Evolutionary conservation across 2,113 vertebrate genomes (phyloP).

Genomic region (Procavia capensis): DNA sequence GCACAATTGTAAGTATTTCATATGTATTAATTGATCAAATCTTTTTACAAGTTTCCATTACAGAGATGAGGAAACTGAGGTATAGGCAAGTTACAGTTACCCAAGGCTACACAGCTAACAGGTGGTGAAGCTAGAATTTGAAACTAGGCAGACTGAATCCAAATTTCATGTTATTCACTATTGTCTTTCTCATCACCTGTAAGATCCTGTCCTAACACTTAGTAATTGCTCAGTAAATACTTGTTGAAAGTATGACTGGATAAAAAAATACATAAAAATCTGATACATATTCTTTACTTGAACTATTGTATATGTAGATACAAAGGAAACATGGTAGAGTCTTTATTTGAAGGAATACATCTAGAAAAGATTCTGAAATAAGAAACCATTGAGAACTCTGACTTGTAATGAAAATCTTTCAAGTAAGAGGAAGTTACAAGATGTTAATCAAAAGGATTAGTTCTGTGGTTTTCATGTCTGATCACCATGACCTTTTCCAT

Average conservation of each 20-base stretch:
- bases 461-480: neutral
- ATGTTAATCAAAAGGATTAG: neutral
- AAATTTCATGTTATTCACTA: neutral
- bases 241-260: neutral
- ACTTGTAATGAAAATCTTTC: slow-evolving; percentile 17
- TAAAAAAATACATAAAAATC: neutral
- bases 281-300: neutral
- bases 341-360: neutral
- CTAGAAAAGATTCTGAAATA: neutral
- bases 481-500: slow-evolving; percentile 14
- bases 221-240: neutral
- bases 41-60: neutral
- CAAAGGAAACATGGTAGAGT: neutral
- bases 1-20: neutral
- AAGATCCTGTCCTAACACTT: neutral
- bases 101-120: neutral
- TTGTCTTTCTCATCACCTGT: neutral
- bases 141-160: neutral
- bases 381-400: neutral
- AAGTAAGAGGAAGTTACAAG: neutral
- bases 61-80: neutral
- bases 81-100: neutral
- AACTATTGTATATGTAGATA: neutral
- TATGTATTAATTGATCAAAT: neutral
- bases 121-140: neutral